phyloP scores from a whole-genome alignment of 2,888 invertebrate species.

The Meghimatium bilineatum region DNA sequence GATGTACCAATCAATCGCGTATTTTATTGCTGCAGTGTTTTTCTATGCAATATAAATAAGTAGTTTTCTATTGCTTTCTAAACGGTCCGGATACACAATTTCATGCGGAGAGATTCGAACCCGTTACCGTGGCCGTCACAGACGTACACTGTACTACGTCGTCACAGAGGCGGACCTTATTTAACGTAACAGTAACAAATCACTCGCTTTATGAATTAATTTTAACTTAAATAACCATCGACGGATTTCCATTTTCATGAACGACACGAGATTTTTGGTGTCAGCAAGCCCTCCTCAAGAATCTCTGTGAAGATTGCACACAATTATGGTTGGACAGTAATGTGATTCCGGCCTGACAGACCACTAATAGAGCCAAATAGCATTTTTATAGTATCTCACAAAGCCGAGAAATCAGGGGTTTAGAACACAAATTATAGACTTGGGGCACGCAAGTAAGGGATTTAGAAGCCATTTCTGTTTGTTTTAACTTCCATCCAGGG shows the following conservation, averaged over 20 bases:
- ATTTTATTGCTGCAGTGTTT: no score
- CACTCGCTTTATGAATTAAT: not conserved
- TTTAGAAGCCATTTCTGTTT: not conserved
- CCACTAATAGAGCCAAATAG: constrained; percentile 28
- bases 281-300: not conserved
- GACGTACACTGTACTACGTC: no score
- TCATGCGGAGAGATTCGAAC: no score
- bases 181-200: no score
- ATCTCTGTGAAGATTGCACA: not conserved
- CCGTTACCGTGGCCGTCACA: no score
- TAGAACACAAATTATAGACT: constrained; percentile 18
- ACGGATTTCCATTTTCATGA: constrained; percentile 3
- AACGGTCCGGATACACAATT: no score
- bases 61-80: no score
- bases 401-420: constrained; percentile 2
- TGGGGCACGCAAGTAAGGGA: not conserved
- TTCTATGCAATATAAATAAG: no score
- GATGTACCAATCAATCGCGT: no score
- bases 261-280: not conserved
- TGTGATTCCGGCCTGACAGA: constrained; percentile 23
- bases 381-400: constrained; percentile 1
- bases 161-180: no score
- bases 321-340: constrained; percentile 23
- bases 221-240: not conserved
- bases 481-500: not conserved